phyloP scores from a whole-genome alignment of 2,797 vertebrate genomes.

The Bradypus variegatus region DNA sequence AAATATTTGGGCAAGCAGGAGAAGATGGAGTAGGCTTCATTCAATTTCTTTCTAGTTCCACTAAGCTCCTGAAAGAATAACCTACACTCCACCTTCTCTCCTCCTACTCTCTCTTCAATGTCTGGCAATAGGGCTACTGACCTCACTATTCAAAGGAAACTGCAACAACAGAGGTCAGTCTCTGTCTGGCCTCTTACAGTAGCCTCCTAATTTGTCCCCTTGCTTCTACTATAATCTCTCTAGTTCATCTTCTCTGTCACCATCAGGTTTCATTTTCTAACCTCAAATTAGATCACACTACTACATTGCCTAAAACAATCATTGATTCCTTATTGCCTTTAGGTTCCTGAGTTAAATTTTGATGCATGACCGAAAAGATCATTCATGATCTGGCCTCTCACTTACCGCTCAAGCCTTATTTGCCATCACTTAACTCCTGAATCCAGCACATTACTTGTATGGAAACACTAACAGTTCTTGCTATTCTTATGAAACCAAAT shows the following conservation, averaged over 20 bases:
- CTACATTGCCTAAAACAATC: neutral
- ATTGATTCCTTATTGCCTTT: neutral
- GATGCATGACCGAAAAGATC: neutral
- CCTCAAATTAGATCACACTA: neutral
- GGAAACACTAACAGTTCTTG: neutral
- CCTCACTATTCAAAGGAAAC: neutral
- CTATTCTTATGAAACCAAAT: neutral
- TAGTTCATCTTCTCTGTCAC: neutral
- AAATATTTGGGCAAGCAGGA: neutral
- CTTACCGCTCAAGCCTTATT: neutral
- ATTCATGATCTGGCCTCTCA: neutral
- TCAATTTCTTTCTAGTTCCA: neutral
- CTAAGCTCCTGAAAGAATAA: neutral
- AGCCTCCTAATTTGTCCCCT: neutral
- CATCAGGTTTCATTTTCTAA: neutral
- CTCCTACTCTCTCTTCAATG: neutral
- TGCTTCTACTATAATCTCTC: neutral
- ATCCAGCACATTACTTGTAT: neutral
- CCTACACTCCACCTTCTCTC: neutral
- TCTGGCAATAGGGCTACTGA: neutral
- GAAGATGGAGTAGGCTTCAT: neutral
- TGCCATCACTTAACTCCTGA: neutral
- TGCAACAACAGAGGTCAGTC: neutral
- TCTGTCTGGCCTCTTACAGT: neutral
- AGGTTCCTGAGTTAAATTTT: neutral